phyloP scores from a whole-genome alignment of 2,113 vertebrate species.

The Urocynchramus pylzowi region DNA sequence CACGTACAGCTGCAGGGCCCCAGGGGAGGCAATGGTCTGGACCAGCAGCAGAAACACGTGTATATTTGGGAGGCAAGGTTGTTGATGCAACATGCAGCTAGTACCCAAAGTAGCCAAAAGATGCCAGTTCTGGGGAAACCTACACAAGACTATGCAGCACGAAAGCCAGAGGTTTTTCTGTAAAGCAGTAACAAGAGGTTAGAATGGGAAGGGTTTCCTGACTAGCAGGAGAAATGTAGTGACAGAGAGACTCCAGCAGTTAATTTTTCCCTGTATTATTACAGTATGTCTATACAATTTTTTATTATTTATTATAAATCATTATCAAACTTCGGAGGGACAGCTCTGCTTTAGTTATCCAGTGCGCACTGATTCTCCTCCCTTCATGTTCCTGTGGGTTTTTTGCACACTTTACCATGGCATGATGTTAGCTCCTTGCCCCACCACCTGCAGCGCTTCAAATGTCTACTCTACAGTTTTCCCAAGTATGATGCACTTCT shows the following conservation, averaged over 20 bases:
- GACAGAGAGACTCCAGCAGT: not conserved
- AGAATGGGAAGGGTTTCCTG: not conserved
- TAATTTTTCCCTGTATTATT: not conserved
- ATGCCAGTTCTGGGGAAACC: not conserved
- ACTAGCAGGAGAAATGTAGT: not conserved
- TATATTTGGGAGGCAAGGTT: not conserved
- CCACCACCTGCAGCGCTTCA: not conserved
- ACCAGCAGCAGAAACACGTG: not conserved
- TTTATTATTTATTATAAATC: not conserved
- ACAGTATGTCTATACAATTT: not conserved
- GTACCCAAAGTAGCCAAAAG: not conserved
- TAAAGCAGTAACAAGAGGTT: not conserved
- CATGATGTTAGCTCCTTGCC: fast-evolving
- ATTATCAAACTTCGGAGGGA: not conserved
- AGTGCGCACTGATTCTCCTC: too few species aligned
- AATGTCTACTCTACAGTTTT: not conserved
- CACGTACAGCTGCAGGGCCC: not conserved
- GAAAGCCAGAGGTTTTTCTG: not conserved
- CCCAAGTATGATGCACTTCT: not conserved
- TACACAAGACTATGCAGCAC: fast-evolving
- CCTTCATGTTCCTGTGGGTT: fast-evolving
- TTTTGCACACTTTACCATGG: not conserved
- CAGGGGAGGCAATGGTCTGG: not conserved
- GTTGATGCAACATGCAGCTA: not conserved
- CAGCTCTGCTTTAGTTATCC: not conserved